A percentile compares a stretch with the other conserved stretches of the same genome.
phyloP scores from a whole-genome alignment of 2,113 vertebrate genomes.

The Echinops telfairi region DNA sequence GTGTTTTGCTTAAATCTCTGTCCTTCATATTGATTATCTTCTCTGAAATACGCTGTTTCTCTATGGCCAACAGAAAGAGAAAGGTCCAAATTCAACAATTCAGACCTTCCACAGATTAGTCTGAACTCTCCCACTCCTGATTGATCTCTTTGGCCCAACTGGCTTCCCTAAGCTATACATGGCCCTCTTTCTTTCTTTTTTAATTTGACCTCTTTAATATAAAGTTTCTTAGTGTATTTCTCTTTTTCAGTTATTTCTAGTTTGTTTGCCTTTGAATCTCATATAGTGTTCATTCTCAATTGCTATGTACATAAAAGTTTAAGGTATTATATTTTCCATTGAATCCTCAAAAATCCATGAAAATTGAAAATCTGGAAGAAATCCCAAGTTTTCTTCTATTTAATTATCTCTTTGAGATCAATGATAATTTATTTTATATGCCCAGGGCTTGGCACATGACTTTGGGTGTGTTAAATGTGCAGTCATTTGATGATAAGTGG shows the following conservation, averaged over 20 bases:
- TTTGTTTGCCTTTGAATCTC: conserved; percentile 34
- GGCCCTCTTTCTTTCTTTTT: not conserved
- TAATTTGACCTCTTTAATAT: conserved; percentile 19
- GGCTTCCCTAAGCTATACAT: not conserved
- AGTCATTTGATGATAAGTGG: conserved; percentile 20
- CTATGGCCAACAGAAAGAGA: conserved; percentile 1
- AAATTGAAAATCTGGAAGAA: conserved; percentile 45
- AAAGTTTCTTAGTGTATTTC: conserved; percentile 10
- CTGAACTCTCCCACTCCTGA: not conserved
- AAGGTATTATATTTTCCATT: conserved; percentile 20
- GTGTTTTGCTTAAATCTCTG: conserved; percentile 50
- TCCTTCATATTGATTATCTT: not conserved
- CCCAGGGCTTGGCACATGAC: not conserved
- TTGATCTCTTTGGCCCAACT: conserved; percentile 6
- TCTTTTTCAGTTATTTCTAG: conserved; percentile 1
- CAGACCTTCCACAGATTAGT: not conserved
- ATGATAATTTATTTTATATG: conserved; percentile 39
- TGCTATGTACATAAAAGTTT: conserved; percentile 27
- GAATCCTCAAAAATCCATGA: conserved; percentile 21
- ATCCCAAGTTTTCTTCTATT: conserved; percentile 52
- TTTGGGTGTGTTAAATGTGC: conserved; percentile 27
- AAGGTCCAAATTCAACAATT: conserved; percentile 9
- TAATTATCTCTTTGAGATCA: conserved; percentile 56
- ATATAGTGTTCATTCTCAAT: not conserved
- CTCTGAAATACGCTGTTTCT: conserved; percentile 42